Evolutionary conservation across 2,888 invertebrate genomes (phyloP).

Genomic region (Hymenopus coronatus): DNA sequence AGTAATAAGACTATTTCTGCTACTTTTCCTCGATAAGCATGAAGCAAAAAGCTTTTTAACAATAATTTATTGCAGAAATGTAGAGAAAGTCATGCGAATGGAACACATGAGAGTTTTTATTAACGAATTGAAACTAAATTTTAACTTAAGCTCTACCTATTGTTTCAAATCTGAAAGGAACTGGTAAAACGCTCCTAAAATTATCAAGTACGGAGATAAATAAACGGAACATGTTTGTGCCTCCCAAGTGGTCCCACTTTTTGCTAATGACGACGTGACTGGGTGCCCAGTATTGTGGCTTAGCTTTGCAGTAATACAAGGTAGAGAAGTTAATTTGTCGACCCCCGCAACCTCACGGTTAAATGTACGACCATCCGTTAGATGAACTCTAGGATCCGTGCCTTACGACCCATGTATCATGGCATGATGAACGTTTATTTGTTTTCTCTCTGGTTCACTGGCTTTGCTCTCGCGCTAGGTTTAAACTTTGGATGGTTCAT

Average conservation of each 20-base stretch:
- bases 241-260: neutral
- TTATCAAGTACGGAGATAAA: no score
- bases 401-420: neutral
- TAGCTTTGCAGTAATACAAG: neutral
- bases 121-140: no score
- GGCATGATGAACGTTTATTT: neutral
- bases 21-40: no score
- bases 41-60: no score
- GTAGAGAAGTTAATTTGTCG: neutral
- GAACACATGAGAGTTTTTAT: no score
- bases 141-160: no score
- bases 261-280: neutral
- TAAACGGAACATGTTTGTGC: neutral
- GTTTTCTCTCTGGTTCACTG: neutral
- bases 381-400: neutral
- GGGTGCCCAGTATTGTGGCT: neutral
- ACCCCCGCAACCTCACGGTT: neutral
- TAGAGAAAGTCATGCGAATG: no score
- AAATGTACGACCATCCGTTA: neutral
- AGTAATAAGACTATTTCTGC: no score
- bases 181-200: no score
- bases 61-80: no score
- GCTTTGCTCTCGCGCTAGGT: neutral
- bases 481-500: neutral
- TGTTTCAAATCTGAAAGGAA: no score